Evolutionary conservation across 2,113 vertebrate species (phyloP).

Genomic region (Protobothrops flavoviridis): DNA sequence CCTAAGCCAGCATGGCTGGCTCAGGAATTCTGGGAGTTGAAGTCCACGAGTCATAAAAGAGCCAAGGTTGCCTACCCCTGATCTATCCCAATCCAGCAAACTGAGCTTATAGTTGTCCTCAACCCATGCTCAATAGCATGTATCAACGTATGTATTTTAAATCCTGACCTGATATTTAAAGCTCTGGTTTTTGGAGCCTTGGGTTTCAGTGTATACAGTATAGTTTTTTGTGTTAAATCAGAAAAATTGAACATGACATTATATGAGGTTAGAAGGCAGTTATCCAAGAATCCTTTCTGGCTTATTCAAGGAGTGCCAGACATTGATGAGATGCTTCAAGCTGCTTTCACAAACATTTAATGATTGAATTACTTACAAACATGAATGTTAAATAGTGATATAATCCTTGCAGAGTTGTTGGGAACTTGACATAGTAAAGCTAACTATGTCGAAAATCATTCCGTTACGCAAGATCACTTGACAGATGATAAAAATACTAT

Average conservation of each 20-base stretch:
- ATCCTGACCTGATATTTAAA: background rate
- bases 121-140: background rate
- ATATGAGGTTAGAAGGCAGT: background rate
- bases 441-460: background rate
- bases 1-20: no score
- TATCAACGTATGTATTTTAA: background rate
- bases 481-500: background rate
- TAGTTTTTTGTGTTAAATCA: background rate
- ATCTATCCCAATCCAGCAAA: background rate
- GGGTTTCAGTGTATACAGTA: background rate
- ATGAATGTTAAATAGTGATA: background rate
- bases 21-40: no score
- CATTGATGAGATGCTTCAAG: background rate
- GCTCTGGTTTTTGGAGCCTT: background rate
- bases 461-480: background rate
- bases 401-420: background rate
- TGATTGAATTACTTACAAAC: background rate
- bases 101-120: background rate
- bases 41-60: no score
- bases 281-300: background rate
- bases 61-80: no score
- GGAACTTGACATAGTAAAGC: background rate
- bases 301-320: background rate
- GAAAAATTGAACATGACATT: background rate
- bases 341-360: background rate